phyloP scores from a whole-genome alignment of 1,140 invertebrate species.

The Aphidius gifuensis region DNA sequence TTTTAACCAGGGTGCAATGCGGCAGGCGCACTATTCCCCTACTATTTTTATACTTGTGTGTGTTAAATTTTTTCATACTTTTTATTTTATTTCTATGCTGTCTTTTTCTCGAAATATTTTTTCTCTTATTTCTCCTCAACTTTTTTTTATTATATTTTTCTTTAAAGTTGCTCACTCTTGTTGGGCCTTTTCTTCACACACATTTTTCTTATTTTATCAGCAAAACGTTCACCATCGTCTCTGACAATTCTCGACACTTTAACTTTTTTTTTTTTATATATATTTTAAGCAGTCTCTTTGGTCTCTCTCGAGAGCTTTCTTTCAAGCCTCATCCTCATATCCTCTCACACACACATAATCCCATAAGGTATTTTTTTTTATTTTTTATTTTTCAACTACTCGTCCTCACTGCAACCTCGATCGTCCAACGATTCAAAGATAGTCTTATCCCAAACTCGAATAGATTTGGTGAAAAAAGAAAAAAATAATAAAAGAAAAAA shows the following conservation, averaged over 20 bases:
- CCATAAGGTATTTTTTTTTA: background rate
- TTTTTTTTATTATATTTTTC: background rate
- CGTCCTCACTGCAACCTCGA: too few relatives aligned
- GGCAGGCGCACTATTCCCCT: constrained; percentile 28
- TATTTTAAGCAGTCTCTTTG: too few relatives aligned
- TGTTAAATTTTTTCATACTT: background rate
- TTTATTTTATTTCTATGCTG: constrained; percentile 15
- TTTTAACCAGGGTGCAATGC: constrained; percentile 41
- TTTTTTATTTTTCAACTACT: background rate
- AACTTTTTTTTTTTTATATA: background rate
- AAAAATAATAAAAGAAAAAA: background rate
- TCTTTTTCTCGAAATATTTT: constrained; percentile 22
- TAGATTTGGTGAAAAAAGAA: background rate
- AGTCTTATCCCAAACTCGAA: constrained; percentile 12
- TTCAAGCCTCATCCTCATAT: background rate
- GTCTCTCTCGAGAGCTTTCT: too few relatives aligned
- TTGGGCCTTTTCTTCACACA: too few relatives aligned
- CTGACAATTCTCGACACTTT: constrained; percentile 9
- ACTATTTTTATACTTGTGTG: constrained; percentile 1
- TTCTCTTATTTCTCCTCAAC: constrained; percentile 19
- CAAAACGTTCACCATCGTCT: too few relatives aligned
- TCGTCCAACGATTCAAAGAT: constrained; percentile 4
- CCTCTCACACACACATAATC: background rate
- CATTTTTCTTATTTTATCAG: too few relatives aligned
- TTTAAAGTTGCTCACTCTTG: constrained; percentile 7